phyloP scores from a whole-genome alignment of 2,797 vertebrate genomes.

The Gobionotothen gibberifrons region DNA sequence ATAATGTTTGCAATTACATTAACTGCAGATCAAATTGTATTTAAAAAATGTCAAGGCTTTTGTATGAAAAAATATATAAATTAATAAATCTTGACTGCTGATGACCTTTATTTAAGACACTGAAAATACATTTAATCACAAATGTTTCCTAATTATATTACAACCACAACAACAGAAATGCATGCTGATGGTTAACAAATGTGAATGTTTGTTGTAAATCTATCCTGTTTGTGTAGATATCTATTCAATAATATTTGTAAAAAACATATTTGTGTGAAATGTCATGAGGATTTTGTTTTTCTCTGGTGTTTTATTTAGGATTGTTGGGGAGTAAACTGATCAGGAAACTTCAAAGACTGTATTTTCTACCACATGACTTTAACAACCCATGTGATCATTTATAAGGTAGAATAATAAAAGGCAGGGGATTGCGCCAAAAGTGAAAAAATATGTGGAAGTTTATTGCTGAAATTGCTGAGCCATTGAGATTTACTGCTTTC shows the following conservation, averaged over 20 bases:
- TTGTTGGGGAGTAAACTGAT: background rate
- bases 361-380: background rate
- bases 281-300: background rate
- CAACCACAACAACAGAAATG: too few relatives aligned
- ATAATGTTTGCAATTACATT: constrained; percentile 12
- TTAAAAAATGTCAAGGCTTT: background rate
- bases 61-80: background rate
- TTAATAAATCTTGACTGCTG: background rate
- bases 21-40: constrained; percentile 9
- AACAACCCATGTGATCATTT: background rate
- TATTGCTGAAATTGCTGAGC: constrained; percentile 23
- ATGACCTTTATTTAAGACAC: background rate
- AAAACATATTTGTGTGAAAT: background rate
- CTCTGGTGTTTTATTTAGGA: background rate
- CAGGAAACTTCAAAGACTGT: background rate
- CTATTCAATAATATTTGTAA: background rate
- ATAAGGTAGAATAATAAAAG: background rate
- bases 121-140: background rate
- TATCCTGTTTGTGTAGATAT: background rate
- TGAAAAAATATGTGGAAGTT: constrained; percentile 16
- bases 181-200: background rate
- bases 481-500: constrained; percentile 13
- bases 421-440: background rate
- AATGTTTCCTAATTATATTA: background rate
- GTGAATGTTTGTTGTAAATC: background rate